Evolutionary conservation across 2,888 invertebrate species (phyloP), one percentile per base, ranked within the genome.

Genomic region (Tipula vernalis): DNA sequence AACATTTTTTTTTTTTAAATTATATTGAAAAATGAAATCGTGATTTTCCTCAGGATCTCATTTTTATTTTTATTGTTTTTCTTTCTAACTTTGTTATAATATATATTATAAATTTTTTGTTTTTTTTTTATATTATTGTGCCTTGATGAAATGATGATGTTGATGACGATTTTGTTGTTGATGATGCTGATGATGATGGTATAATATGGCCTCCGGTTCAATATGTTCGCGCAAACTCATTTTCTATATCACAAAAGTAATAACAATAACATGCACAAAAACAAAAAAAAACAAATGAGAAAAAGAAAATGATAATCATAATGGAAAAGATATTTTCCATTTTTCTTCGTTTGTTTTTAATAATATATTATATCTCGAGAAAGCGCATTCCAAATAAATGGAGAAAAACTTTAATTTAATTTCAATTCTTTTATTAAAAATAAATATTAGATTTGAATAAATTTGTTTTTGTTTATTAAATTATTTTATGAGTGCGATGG

Each of bases 151-250:
- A 71, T 71, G 71, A 71, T 12, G 71, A 28, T 71, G 57, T 8
- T 57, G 71, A 28, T 28, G 71, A 10, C 28, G 71, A 10, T 28
- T 28, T 28, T 71, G 28, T 10, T 71, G 36, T 13, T 84, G 84
- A 39, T 41, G 84, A 13, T 84, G 84, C 36, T 84, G 84, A 84
- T 84, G 84, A 84, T 84, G 84, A 39, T 39, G 36, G 28, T 71
- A 84, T 84, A 84, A 84, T 84, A 84, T 84, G 84, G 84, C 84
- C 84, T 84, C 84, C 84, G 84, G 84, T 84, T 84, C 84, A 84
- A 84, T 84, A 84, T 84, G 84, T 84, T 84, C 84, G 84, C 84
- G 84, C 84, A 84, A 84, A 84, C 84, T 84, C 84, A 84, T 84
- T 84, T 84, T 84, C 84, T 84, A 39, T 84, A 84, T 71, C 71